Percentiles rank a stretch among this genome's conserved stretches.
Evolutionary conservation across 2,797 vertebrate species (phyloP).

Genomic region (Knipowitschia caucasica): DNA sequence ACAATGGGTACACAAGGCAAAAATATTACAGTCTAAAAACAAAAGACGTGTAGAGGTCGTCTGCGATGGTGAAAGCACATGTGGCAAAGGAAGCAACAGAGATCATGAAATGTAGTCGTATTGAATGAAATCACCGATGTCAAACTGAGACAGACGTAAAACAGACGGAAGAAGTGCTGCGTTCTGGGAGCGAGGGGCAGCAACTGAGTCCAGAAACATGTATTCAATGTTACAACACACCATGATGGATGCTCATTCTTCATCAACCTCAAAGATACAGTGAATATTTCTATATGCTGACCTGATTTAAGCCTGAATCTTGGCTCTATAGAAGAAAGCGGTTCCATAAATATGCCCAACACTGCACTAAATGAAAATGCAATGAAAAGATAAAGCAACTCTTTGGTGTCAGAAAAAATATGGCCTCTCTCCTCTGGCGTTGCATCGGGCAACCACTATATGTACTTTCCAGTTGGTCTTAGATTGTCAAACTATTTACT

Average conservation of each 20-base stretch:
- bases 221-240: constrained; percentile 4
- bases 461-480: constrained; percentile 76
- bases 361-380: constrained; percentile 37
- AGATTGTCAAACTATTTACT: constrained; percentile 84
- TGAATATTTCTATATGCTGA: constrained; percentile 10
- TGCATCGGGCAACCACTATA: constrained; percentile 53
- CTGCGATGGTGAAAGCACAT: neutral
- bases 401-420: constrained; percentile 84
- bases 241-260: neutral
- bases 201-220: neutral
- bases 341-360: constrained; percentile 12
- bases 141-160: neutral
- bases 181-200: neutral
- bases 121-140: neutral
- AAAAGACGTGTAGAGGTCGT: constrained; percentile 32
- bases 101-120: neutral
- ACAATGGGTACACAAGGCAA: constrained; percentile 66
- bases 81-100: neutral
- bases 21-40: constrained; percentile 18
- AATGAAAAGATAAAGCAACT: constrained; percentile 75
- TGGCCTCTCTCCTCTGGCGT: constrained; percentile 76
- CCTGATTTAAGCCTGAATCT: constrained; percentile 13
- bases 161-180: neutral
- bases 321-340: constrained; percentile 13
- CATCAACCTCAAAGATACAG: neutral